Percentiles rank a stretch among this genome's conserved stretches.
These are phyloP conservation scores for Paracanthobrama guichenoti DNA, from an alignment of 2,113 vertebrate genomes.

Conservation along the genomic window DNA sequence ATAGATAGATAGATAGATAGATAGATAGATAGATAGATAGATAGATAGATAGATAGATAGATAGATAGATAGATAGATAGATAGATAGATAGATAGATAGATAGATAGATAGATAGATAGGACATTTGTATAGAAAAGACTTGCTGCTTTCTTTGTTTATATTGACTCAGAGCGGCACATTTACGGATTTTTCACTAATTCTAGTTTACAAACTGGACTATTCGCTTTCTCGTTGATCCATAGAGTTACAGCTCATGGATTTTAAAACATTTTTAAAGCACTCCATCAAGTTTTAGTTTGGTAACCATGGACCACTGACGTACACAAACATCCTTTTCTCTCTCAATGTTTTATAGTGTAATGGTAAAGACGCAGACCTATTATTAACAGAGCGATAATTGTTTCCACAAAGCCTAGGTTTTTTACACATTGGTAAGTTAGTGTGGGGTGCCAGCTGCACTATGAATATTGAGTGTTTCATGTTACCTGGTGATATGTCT, in stretches of 20 bases:
- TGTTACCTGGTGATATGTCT: conserved; percentile 26
- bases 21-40: too few relatives aligned
- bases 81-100: not conserved
- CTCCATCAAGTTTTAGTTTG: conserved; percentile 20
- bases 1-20: too few relatives aligned
- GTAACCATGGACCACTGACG: conserved; percentile 36
- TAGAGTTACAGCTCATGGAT: conserved; percentile 16
- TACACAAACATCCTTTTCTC: conserved; percentile 25
- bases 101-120: not conserved
- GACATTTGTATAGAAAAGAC: not conserved
- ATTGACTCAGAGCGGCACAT: not conserved
- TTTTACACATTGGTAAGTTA: conserved; percentile 65
- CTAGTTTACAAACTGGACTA: not conserved
- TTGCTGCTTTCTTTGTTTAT: not conserved
- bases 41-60: too few relatives aligned
- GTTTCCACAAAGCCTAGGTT: conserved; percentile 69
- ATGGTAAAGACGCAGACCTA: conserved; percentile 27
- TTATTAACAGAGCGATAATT: conserved; percentile 56
- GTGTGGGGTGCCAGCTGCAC: conserved; percentile 62
- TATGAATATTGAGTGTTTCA: conserved; percentile 37
- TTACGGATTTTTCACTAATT: not conserved
- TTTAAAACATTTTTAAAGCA: conserved; percentile 11
- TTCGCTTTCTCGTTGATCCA: conserved; percentile 33
- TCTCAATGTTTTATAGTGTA: not conserved
- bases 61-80: too few relatives aligned